Evolutionary conservation across 2,797 vertebrate species (phyloP).

Genomic region (Paedocypris micromegethes): DNA sequence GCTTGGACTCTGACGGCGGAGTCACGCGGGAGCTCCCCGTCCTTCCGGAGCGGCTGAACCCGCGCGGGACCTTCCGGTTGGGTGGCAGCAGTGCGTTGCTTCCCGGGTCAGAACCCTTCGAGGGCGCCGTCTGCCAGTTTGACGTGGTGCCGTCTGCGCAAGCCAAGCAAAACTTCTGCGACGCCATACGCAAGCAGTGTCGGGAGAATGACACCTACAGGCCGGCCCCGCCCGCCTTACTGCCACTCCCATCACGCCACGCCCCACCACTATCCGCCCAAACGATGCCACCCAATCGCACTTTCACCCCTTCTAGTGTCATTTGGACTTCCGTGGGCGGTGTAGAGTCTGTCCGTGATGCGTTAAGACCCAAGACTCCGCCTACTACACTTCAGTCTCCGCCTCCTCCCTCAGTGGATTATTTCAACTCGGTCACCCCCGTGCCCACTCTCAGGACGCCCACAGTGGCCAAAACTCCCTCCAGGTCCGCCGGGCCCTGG

Average conservation of each 20-base stretch:
- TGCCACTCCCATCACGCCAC: slow-evolving; percentile 57
- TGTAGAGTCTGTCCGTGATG: slow-evolving; percentile 2
- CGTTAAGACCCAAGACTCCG: slow-evolving; percentile 38
- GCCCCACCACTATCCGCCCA: slow-evolving; percentile 50
- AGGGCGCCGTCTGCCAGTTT: slow-evolving; percentile 96
- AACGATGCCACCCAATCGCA: slow-evolving; percentile 34
- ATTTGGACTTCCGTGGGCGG: slow-evolving; percentile 12
- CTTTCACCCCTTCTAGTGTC: slow-evolving; percentile 25
- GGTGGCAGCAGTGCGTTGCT: slow-evolving; percentile 71
- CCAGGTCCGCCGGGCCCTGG: slow-evolving; percentile 1
- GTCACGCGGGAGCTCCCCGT: slow-evolving; percentile 29
- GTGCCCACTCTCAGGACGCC: slow-evolving; percentile 50
- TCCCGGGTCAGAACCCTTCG: slow-evolving; percentile 73
- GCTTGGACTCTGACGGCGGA: slow-evolving; percentile 70
- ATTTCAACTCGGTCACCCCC: slow-evolving; percentile 58
- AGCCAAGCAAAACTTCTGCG: slow-evolving; percentile 95
- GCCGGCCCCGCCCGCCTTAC: slow-evolving; percentile 76
- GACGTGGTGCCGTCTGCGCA: slow-evolving; percentile 88
- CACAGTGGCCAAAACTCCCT: not conserved
- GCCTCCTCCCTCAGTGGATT: slow-evolving; percentile 51
- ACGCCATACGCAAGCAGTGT: slow-evolving; percentile 93
- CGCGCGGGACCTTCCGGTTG: slow-evolving; percentile 85
- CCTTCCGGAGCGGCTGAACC: slow-evolving; percentile 67
- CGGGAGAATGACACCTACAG: slow-evolving; percentile 85
- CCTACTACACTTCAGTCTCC: slow-evolving; percentile 39